Evolutionary conservation across 1,140 invertebrate genomes (phyloP), one percentile per base, ranked within the genome.

Genomic region (Nylanderia fulva): DNA sequence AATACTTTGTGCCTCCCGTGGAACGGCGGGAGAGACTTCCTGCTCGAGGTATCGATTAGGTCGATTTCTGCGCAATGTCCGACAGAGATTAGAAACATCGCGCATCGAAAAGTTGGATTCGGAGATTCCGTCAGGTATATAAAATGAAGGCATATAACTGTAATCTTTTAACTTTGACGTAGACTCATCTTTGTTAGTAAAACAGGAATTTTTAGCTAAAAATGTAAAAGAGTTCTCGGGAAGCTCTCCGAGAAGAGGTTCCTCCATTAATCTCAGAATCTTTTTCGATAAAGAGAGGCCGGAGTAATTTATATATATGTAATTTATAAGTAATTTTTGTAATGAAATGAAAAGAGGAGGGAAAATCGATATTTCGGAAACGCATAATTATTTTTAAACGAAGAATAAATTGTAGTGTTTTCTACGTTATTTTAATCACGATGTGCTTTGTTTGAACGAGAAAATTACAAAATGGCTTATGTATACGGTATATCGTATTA

Each of bases 61-160:
- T 82, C 66, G 77, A 82, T 82, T 82, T 82, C 77, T 82, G 77
- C 77, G 77, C 77, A 82, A 82, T 82, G 66, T 71, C 77, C 77
- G 77, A 82, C 66, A 72, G 45, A 79, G 63, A 45, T 66, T 79
- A 68, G 77, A 82, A 82, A 82, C 52, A 71, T 82, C 54, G 77
- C 77, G 77, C 77, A 82, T 54, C 66, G 66, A 71, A 71, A 82
- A 72, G 33, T 80, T 68, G 21, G 64, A 33, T 33, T 58, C 36
- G 66, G 66, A 48, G 45, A 82, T 72, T 71, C 52, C 66, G n/a
- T 56, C 7, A 7, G 48, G 58, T 13, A 48, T n/a, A n/a, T n/a
- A 58, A 54, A 39, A 58, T 2, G 64, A 69, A 52, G 29, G 27
- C n/a, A n/a, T 18, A 54, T 13, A 58, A 24, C 8, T n/a, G 52